These are phyloP conservation scores for Coilia nasus DNA, from an alignment of 2,797 vertebrate species.

Conservation along the genomic window DNA sequence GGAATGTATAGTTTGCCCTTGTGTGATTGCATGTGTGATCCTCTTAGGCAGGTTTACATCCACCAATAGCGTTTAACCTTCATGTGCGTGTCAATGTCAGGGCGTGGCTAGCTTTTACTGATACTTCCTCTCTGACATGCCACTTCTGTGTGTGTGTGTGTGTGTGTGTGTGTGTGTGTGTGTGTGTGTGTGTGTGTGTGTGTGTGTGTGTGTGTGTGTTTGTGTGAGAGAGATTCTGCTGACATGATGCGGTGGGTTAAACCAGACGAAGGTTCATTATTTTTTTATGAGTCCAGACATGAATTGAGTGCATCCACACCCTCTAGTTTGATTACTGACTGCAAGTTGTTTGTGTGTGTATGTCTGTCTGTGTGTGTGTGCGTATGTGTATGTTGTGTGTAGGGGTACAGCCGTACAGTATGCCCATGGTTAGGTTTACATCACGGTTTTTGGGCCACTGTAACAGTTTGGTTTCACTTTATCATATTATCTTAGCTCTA, in stretches of 20 bases:
- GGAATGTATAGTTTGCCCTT: background rate
- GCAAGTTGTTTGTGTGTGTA: background rate
- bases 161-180: background rate
- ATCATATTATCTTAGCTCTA: no score
- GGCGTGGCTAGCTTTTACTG: background rate
- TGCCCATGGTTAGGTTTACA: no score
- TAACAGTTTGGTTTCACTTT: no score
- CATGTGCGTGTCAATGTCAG: background rate
- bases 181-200: background rate
- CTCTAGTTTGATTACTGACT: background rate
- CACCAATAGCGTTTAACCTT: background rate
- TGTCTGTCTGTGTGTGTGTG: background rate
- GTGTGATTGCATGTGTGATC: background rate
- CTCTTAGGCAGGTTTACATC: background rate
- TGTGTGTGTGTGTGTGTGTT: background rate
- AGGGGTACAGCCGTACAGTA: no score
- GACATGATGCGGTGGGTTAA: background rate
- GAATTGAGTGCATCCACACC: background rate
- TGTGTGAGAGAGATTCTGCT: background rate
- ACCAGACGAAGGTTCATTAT: constrained; percentile 4
- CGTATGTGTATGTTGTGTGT: background rate
- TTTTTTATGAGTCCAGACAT: background rate
- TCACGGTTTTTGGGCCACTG: no score
- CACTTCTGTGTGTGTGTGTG: background rate
- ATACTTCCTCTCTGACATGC: constrained; percentile 12